phyloP scores from a whole-genome alignment of 2,888 invertebrate genomes.

The Cryptophagus acutangulus region DNA sequence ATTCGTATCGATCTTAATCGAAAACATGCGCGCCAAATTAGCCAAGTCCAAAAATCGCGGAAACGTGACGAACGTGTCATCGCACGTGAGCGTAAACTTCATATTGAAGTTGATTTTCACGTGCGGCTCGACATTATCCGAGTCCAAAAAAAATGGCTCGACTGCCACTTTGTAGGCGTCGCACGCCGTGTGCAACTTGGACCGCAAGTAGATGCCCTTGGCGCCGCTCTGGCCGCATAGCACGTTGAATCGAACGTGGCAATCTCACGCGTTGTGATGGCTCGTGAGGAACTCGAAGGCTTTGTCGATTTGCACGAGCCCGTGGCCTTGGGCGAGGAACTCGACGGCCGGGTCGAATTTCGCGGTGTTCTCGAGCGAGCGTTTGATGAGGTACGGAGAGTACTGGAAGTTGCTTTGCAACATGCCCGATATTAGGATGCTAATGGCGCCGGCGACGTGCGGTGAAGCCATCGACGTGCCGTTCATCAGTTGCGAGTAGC shows the following conservation, averaged over 20 bases:
- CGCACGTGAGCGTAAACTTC: slow-evolving; percentile 68
- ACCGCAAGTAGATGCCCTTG: slow-evolving; percentile 84
- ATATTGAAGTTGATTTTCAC: slow-evolving; percentile 79
- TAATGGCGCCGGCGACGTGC: slow-evolving; percentile 88
- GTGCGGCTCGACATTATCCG: slow-evolving; percentile 57
- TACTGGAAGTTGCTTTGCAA: slow-evolving; percentile 65
- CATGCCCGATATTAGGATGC: slow-evolving; percentile 75
- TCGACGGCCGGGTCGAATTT: slow-evolving; percentile 69
- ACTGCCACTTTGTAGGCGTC: slow-evolving; percentile 70
- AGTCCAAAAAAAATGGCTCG: slow-evolving; percentile 78
- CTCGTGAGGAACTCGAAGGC: slow-evolving; percentile 76
- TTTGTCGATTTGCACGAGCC: slow-evolving; percentile 86
- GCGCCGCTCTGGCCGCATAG: slow-evolving; percentile 60
- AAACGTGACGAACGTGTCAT: slow-evolving; percentile 70
- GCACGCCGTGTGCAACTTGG: slow-evolving; percentile 60
- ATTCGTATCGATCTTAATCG: slow-evolving; percentile 70
- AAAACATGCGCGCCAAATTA: slow-evolving; percentile 70
- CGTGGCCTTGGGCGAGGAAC: slow-evolving; percentile 88
- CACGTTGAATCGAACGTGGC: slow-evolving; percentile 68
- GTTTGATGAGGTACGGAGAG: slow-evolving; percentile 84
- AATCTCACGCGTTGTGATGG: slow-evolving; percentile 61
- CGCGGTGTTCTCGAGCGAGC: slow-evolving; percentile 88
- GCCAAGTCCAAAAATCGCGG: slow-evolving; percentile 80
- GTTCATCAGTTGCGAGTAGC: slow-evolving; percentile 87
- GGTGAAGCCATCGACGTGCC: slow-evolving; percentile 99